Conservation (phyloP, 2,888 invertebrate species). For the Sphinx pinastri region DNA sequence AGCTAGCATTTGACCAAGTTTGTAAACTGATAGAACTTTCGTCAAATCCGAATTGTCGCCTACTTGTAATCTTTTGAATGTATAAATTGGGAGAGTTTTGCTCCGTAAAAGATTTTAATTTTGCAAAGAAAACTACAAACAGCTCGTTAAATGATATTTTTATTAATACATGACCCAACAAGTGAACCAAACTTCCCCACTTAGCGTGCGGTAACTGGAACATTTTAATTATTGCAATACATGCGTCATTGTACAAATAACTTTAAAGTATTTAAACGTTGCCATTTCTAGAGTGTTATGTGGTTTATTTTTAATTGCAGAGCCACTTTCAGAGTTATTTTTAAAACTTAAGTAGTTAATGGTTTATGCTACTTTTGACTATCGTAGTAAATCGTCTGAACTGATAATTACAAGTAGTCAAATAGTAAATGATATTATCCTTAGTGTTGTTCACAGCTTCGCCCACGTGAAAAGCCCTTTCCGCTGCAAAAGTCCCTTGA, state of each 20-base stretch:
- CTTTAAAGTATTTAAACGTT: conserved; percentile 5
- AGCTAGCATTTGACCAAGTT: too few relatives aligned
- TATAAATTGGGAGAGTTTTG: too few relatives aligned
- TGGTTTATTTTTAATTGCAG: neutral
- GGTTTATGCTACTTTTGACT: neutral
- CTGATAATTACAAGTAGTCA: too few relatives aligned
- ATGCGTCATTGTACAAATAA: neutral
- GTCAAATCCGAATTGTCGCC: too few relatives aligned
- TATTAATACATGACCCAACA: neutral
- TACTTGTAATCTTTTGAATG: too few relatives aligned
- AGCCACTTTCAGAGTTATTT: neutral
- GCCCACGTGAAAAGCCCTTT: too few relatives aligned
- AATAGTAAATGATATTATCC: too few relatives aligned
- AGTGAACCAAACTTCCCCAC: neutral
- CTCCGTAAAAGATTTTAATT: too few relatives aligned
- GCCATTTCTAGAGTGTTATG: neutral
- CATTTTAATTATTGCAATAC: conserved; percentile 13
- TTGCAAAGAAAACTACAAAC: neutral
- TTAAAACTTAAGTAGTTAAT: neutral
- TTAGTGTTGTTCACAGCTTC: too few relatives aligned
- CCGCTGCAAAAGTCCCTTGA: too few relatives aligned
- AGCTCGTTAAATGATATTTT: neutral
- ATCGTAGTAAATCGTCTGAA: too few relatives aligned
- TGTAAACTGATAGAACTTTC: too few relatives aligned
- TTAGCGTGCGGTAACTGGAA: conserved; percentile 15